These are phyloP conservation scores for Pipistrellus pygmaeus DNA, from an alignment of 2,797 vertebrate genomes.

Conservation along the genomic window DNA sequence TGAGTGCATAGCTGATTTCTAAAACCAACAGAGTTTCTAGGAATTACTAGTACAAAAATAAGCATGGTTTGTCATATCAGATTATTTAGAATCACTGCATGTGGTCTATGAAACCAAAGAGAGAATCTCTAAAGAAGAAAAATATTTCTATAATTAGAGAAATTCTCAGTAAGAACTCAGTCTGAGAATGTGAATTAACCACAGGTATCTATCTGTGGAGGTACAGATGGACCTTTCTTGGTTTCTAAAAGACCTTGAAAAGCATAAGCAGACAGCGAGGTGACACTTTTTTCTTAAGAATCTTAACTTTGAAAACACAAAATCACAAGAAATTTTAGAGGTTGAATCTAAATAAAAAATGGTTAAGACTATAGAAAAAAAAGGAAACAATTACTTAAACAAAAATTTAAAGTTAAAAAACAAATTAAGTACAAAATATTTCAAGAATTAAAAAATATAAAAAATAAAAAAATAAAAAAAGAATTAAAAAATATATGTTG, in stretches of 20 bases:
- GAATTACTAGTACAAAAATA: slow-evolving; percentile 11
- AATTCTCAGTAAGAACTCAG: background rate
- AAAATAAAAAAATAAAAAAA: no score
- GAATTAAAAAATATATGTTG: background rate
- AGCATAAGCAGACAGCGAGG: background rate
- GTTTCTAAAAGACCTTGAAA: background rate
- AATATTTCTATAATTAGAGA: background rate
- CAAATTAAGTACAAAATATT: background rate
- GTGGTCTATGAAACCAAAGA: background rate
- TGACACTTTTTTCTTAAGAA: background rate
- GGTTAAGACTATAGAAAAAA: background rate
- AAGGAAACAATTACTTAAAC: background rate
- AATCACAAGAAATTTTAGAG: background rate
- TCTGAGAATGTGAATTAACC: background rate
- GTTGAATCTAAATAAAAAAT: background rate
- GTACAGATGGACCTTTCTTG: background rate
- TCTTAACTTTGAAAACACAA: background rate
- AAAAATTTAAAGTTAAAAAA: background rate
- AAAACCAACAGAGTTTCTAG: background rate
- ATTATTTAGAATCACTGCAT: background rate
- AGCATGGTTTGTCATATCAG: background rate
- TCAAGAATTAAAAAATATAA: background rate
- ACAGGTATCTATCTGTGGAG: background rate
- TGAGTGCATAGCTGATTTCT: background rate
- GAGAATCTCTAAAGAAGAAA: background rate